Evolutionary conservation across 1,140 invertebrate species (phyloP), one percentile per base, ranked within the genome.

Genomic region (Diachasma alloeum): DNA sequence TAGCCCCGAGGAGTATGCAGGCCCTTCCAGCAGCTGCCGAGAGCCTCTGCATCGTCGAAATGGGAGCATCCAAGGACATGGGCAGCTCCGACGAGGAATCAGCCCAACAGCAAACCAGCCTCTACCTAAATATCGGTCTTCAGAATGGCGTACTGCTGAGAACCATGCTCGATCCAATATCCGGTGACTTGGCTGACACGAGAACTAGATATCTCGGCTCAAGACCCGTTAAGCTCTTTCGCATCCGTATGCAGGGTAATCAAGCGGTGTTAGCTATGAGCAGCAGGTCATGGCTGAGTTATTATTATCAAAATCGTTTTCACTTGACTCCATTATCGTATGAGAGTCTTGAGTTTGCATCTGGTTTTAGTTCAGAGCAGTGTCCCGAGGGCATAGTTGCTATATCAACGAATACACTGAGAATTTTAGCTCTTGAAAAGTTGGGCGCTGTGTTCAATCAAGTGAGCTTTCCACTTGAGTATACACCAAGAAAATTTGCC

Each of bases 381-480:
- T 99, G 98, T 92, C 97, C 97, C 0, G 99, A 99, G 90, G 99
- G 98, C 80, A 98, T 99, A 80, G 99, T 99, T 8, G 98, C 99
- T 0, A 99, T 99, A 88, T 98, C 98, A 0, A 96, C 96, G 0
- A 99, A 99, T 83, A 99, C 98, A 0, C 90, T 99, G 31, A 93
- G 97, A 79, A 99, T 99, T 92, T 93, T 99, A 84, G 98, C 98
- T 0, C 90, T 99, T 15, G 99, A 99, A 88, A 99, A 99, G 89
- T 90, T 99, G 0, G 99, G 99, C 0, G 98, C 97, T 0, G 97
- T 99, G 4, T 99, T 99, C 85, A 99, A 99, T 91, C 98, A 99
- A 89, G 93, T 96, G 22, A 95, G 94, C 9, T 94, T 97, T 81
- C 95, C 96, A 0, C 89, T 99, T 31, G 97, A 99, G 80, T 99